Percentiles rank a stretch among this genome's conserved stretches.
Conservation (phyloP, 2,113 vertebrate species). For the Mus pahari region DNA sequence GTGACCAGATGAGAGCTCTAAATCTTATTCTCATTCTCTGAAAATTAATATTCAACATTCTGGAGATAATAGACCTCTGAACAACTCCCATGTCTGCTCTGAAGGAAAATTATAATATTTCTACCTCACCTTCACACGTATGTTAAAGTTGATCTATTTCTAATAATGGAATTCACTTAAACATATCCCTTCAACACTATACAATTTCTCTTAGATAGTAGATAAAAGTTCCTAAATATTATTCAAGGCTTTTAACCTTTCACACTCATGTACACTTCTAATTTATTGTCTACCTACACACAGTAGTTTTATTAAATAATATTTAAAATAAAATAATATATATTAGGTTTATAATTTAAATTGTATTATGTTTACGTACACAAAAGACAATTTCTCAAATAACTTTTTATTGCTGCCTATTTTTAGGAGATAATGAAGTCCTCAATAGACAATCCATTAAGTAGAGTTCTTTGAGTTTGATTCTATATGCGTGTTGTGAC, state of each 20-base stretch:
- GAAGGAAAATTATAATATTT: neutral
- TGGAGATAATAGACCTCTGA: neutral
- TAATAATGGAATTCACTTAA: neutral
- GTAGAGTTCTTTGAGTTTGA: neutral
- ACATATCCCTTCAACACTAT: neutral
- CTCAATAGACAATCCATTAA: neutral
- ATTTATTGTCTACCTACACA: neutral
- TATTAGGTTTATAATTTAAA: neutral
- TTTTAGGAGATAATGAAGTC: neutral
- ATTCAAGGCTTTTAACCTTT: neutral
- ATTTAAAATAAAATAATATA: neutral
- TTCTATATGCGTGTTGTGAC: slow-evolving; percentile 19
- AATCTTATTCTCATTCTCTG: slow-evolving; percentile 77
- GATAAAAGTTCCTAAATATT: neutral
- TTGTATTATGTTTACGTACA: neutral
- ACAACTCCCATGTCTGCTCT: neutral
- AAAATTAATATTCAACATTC: slow-evolving; percentile 75
- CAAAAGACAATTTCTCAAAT: neutral
- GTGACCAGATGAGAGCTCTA: slow-evolving; percentile 76
- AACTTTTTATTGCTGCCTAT: neutral
- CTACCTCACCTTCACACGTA: neutral
- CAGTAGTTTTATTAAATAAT: neutral
- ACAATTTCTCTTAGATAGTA: neutral
- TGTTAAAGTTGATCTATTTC: neutral
- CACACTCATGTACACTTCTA: neutral